Evolutionary conservation across 2,888 invertebrate species (phyloP), one percentile per base, ranked within the genome.

Genomic region (Synanthedon formicaeformis): DNA sequence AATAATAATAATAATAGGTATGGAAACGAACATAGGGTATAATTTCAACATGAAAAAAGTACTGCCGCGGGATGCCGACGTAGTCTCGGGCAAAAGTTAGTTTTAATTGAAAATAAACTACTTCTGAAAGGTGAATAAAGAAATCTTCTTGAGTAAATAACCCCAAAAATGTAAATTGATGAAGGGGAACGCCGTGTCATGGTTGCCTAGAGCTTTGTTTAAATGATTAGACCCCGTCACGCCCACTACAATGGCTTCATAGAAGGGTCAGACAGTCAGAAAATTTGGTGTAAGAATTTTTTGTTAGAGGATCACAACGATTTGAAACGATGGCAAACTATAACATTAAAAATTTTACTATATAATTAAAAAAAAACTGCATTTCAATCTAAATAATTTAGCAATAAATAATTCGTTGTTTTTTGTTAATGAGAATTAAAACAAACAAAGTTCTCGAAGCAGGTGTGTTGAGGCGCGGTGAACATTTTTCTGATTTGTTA

Each of bases 151-250:
- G 56, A 63, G 58, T 61, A 63, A 63, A 65, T 57, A 63, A 18
- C 54, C 41, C 55, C 54, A 49, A 56, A 57, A 51, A 56, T 58
- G 62, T 60, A 57, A 63, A 63, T 13, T 13, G 13, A 45, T 18
- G 18, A 55, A 53, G 60, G 62, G 50, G 58, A 66, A 66, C 56
- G 83, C 80, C 60, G 54, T 65, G 73, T 83, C 84, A 83, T 80
- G 69, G 67, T 57, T 71, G 64, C 76, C 81, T 81, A 82, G 73
- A 81, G 81, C 78, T 75, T 81, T 81, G 80, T 83, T 83, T 78
- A 73, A 78, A 75, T 75, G 73, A 75, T 73, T 68, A 68, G 62
- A 59, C 60, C 62, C 60, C 60, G 69, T 70, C 78, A 75, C 80
- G 81, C 82, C 81, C 67, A 67, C 72, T 65, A 65, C 69, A 71